These are phyloP conservation scores for Neosilurus hyrtlii DNA, from an alignment of 2,797 vertebrate genomes.

Conservation along the genomic window DNA sequence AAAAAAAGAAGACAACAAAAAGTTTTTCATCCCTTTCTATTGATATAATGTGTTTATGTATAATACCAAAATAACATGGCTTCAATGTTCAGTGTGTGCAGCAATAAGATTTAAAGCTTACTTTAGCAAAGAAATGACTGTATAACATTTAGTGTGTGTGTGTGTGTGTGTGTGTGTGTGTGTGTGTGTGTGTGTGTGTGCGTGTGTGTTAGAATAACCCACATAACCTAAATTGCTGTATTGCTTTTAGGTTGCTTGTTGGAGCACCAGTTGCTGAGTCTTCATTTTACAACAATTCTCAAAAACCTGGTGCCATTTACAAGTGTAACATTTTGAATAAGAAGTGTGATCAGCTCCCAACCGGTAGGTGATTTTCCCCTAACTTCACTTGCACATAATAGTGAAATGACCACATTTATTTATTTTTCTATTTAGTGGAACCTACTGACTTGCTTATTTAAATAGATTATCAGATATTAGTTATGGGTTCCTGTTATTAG, in stretches of 20 bases:
- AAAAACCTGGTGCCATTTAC: conserved; percentile 83
- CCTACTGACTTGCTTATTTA: not conserved
- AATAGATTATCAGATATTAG: too few species aligned
- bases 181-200: too few species aligned
- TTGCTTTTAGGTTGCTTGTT: conserved; percentile 78
- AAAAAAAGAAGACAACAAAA: not conserved
- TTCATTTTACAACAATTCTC: conserved; percentile 58
- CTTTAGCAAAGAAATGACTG: not conserved
- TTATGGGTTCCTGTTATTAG: not conserved
- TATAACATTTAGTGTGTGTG: not conserved
- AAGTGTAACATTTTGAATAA: conserved; percentile 75
- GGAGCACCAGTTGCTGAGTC: conserved; percentile 85
- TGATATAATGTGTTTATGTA: not conserved
- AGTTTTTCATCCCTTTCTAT: not conserved
- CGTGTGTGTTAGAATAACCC: not conserved
- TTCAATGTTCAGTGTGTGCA: not conserved
- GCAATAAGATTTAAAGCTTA: not conserved
- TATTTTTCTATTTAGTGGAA: not conserved
- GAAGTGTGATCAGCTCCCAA: conserved; percentile 73
- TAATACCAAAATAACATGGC: too few species aligned
- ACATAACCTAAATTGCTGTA: not conserved
- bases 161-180: too few species aligned
- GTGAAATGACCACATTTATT: not conserved
- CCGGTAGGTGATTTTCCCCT: conserved; percentile 73
- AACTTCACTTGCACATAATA: not conserved